Evolutionary conservation across 2,797 vertebrate genomes (phyloP).

Genomic region (Manis javanica): DNA sequence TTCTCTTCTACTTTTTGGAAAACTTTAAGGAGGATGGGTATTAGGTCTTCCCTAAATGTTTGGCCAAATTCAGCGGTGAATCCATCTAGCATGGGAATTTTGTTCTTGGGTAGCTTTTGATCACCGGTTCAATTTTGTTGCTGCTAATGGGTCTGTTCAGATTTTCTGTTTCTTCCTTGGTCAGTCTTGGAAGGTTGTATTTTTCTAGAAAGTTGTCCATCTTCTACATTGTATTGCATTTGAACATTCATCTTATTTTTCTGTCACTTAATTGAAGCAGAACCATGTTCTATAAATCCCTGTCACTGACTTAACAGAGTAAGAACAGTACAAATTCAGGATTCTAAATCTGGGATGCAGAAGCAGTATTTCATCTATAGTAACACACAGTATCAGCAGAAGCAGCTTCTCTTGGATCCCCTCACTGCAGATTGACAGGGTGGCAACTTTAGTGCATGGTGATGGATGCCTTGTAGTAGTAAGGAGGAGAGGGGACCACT

Average conservation of each 20-base stretch:
- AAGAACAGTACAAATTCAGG: neutral
- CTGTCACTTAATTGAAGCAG: neutral
- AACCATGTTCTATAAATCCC: neutral
- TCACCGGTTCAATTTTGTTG: no score
- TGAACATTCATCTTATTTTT: neutral
- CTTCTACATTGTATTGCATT: neutral
- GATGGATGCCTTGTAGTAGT: neutral
- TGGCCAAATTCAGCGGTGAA: no score
- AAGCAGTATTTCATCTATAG: neutral
- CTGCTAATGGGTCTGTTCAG: no score
- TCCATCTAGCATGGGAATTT: no score
- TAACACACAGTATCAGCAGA: neutral
- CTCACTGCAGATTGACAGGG: neutral
- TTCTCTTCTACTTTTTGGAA: no score
- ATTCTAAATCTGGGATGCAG: neutral
- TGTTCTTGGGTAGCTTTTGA: no score
- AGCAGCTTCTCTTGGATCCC: neutral
- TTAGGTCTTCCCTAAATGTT: no score
- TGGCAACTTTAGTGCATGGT: neutral
- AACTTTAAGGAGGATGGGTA: no score
- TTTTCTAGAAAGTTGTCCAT: no score
- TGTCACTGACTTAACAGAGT: neutral
- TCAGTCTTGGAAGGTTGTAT: no score
- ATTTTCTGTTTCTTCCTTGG: no score
- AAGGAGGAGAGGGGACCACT: neutral